Conservation (phyloP, 1,140 invertebrate genomes). For the Drosophila saltans region DNA sequence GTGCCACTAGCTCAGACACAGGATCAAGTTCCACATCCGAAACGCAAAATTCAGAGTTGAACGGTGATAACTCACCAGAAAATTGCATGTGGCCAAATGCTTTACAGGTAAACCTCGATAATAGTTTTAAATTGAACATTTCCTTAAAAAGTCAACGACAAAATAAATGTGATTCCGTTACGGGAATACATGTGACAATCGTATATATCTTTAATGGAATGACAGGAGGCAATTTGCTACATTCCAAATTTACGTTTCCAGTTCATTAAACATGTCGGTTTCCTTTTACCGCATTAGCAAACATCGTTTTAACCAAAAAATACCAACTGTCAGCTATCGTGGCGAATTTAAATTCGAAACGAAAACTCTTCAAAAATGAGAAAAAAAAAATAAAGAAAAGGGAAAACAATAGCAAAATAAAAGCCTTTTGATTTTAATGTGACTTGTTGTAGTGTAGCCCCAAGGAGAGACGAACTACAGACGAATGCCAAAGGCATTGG, state of each 20-base stretch:
- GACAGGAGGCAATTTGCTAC: constrained; percentile 13
- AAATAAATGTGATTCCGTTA: neutral
- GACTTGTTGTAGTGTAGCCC: neutral
- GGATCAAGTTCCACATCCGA: constrained; percentile 23
- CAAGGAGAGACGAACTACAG: neutral
- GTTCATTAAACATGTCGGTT: constrained; percentile 54
- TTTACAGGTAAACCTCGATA: constrained; percentile 62
- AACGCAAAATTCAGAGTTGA: constrained; percentile 19
- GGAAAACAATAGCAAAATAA: constrained; percentile 45
- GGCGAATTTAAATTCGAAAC: constrained; percentile 52
- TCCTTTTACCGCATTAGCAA: constrained; percentile 17
- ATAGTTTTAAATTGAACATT: constrained; percentile 5
- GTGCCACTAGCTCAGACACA: constrained; percentile 26
- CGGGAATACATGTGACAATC: neutral
- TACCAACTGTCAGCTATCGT: constrained; percentile 25
- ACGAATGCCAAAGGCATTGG: constrained; percentile 1
- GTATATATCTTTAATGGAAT: neutral
- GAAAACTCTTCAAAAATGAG: constrained; percentile 33
- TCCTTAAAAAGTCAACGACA: constrained; percentile 1
- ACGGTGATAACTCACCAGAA: constrained; percentile 54
- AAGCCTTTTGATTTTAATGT: constrained; percentile 21
- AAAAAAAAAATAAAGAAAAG: no score
- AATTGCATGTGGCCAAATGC: constrained; percentile 83
- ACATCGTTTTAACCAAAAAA: constrained; percentile 41
- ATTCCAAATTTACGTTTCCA: constrained; percentile 47